Evolutionary conservation across 2,797 vertebrate genomes (phyloP).

Genomic region (Tenualosa thibaudeaui): DNA sequence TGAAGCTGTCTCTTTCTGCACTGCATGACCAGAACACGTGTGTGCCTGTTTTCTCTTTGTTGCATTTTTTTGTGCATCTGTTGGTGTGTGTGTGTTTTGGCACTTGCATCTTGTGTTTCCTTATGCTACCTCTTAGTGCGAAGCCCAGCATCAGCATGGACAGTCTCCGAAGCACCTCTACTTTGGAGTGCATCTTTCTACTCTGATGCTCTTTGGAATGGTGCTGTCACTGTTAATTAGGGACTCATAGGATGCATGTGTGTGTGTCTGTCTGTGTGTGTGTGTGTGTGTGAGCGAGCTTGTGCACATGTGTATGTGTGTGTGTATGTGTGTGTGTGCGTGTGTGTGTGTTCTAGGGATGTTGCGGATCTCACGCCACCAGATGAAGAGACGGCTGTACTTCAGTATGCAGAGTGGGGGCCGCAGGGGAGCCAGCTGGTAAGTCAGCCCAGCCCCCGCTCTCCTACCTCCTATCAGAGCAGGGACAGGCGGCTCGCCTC

Average conservation of each 20-base stretch:
- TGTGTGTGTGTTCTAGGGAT: constrained; percentile 67
- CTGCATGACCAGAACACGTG: constrained; percentile 67
- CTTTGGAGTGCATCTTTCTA: constrained; percentile 29
- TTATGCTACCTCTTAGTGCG: constrained; percentile 45
- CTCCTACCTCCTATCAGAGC: neutral
- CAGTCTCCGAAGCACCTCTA: constrained; percentile 54
- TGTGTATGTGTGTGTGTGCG: neutral
- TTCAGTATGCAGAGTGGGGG: constrained; percentile 81
- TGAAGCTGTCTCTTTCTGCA: constrained; percentile 49
- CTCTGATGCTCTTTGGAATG: constrained; percentile 15
- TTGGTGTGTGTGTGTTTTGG: constrained; percentile 38
- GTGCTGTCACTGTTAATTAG: constrained; percentile 42
- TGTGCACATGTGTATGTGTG: neutral
- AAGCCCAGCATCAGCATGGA: constrained; percentile 42
- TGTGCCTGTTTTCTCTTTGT: constrained; percentile 45
- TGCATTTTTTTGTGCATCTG: constrained; percentile 30
- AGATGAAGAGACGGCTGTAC: constrained; percentile 58
- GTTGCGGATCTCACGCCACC: constrained; percentile 68
- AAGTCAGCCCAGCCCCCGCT: constrained; percentile 42
- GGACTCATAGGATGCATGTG: constrained; percentile 33
- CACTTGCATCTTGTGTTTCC: constrained; percentile 68
- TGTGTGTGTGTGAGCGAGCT: neutral
- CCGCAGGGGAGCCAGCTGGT: constrained; percentile 82
- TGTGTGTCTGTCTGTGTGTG: constrained; percentile 45
- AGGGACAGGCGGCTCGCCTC: constrained; percentile 1